phyloP scores from a whole-genome alignment of 2,888 invertebrate genomes.

The Cyclophora punctaria region DNA sequence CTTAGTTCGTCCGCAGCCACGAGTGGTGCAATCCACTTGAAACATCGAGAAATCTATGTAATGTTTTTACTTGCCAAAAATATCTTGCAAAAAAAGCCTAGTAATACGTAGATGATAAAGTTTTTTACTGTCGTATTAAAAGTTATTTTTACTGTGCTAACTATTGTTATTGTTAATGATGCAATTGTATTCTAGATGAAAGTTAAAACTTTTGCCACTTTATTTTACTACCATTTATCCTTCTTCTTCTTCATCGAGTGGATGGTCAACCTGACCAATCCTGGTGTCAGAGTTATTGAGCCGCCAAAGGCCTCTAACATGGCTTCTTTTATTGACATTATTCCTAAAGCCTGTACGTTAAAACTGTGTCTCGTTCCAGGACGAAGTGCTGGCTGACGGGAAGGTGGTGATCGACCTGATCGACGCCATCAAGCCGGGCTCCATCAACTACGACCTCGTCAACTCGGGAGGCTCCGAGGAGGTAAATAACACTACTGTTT shows the following conservation, averaged over 20 bases:
- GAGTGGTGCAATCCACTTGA: no score
- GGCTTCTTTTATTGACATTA: slow-evolving; percentile 2
- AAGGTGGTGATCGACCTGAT: slow-evolving; percentile 95
- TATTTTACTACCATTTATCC: not conserved
- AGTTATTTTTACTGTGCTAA: not conserved
- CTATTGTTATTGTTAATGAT: not conserved
- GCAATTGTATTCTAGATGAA: not conserved
- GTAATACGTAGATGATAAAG: no score
- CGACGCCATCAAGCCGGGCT: slow-evolving; percentile 96
- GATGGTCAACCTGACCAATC: not conserved
- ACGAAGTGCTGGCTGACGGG: slow-evolving; percentile 91
- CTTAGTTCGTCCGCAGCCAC: no score
- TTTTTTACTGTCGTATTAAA: no score
- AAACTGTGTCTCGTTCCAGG: slow-evolving; percentile 68
- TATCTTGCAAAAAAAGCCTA: no score
- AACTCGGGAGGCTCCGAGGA: slow-evolving; percentile 85
- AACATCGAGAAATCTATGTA: no score
- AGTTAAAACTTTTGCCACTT: not conserved
- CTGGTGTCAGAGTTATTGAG: no score
- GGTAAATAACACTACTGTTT: slow-evolving; percentile 66
- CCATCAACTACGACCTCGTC: slow-evolving; percentile 95
- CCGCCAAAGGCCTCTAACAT: not conserved
- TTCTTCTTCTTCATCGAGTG: not conserved
- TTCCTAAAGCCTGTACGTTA: no score
- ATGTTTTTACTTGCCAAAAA: no score